A percentile compares a stretch with the other conserved stretches of the same genome.
These are phyloP conservation scores for Marasmarcha lunaedactyla DNA, from an alignment of 2,888 invertebrate genomes.

Conservation along the genomic window DNA sequence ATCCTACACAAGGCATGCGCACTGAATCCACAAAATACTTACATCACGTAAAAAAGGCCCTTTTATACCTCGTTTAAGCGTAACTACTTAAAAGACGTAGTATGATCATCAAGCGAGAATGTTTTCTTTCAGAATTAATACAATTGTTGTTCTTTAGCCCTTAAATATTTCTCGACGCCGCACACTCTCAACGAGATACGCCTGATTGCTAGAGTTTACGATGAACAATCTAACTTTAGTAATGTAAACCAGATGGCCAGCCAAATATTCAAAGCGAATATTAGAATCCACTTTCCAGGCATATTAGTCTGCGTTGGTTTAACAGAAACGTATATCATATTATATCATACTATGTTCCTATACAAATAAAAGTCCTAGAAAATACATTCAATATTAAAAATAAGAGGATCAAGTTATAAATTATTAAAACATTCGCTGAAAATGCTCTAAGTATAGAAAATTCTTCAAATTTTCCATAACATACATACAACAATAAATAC, in stretches of 20 bases:
- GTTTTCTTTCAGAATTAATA: neutral
- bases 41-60: conserved; percentile 24
- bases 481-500: too few relatives aligned
- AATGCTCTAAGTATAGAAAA: conserved; percentile 14
- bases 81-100: too few relatives aligned
- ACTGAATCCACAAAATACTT: conserved; percentile 28
- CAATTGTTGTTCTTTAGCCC: neutral
- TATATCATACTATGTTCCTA: conserved; percentile 17
- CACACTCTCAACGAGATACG: conserved; percentile 27
- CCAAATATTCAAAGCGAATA: conserved; percentile 56
- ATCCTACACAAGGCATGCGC: conserved; percentile 40
- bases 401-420: too few relatives aligned
- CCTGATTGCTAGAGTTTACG: conserved; percentile 59
- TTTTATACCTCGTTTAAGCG: conserved; percentile 5
- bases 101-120: too few relatives aligned
- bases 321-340: too few relatives aligned
- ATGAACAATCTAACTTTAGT: conserved; percentile 69
- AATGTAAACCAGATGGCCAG: conserved; percentile 66
- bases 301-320: too few relatives aligned
- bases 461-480: conserved; percentile 28
- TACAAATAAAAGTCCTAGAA: conserved; percentile 14
- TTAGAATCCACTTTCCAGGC: conserved; percentile 40
- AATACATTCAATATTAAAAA: conserved; percentile 13
- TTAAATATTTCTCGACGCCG: neutral
- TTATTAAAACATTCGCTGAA: conserved; percentile 8